phyloP scores from a whole-genome alignment of 2,113 vertebrate genomes.

The Thomomys bottae region DNA sequence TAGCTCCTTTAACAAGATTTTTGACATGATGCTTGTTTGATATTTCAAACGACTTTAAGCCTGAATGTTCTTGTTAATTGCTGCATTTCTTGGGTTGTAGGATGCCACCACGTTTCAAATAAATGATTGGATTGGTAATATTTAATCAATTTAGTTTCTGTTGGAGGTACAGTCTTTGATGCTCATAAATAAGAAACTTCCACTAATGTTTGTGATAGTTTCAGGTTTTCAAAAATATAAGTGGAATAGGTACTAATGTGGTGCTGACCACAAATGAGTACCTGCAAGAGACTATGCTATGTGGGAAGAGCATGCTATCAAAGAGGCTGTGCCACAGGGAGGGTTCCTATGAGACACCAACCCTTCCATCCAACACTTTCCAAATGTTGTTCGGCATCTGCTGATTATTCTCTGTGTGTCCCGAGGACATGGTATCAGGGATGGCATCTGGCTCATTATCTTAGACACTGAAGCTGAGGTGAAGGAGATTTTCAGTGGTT shows the following conservation, averaged over 20 bases:
- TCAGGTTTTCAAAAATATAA: conserved; percentile 45
- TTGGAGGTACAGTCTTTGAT: not conserved
- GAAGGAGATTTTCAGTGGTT: not conserved
- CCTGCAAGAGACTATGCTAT: not conserved
- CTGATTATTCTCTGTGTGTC: not conserved
- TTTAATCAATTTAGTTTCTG: conserved; percentile 21
- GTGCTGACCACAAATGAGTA: not conserved
- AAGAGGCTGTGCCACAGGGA: not conserved
- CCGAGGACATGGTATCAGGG: not conserved
- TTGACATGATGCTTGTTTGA: not conserved
- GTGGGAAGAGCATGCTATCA: not conserved
- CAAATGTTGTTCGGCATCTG: not conserved
- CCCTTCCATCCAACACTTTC: not conserved
- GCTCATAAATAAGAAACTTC: conserved; percentile 29
- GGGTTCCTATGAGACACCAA: not conserved
- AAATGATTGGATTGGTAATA: not conserved
- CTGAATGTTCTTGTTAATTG: conserved; percentile 10
- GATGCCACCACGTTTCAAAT: conserved; percentile 29
- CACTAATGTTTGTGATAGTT: conserved; percentile 18
- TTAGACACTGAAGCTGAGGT: not conserved
- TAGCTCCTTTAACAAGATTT: conserved; percentile 50
- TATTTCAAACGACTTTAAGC: conserved; percentile 40
- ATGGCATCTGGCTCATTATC: not conserved
- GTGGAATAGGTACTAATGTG: not conserved
- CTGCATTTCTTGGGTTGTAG: conserved; percentile 5